A percentile compares a stretch with the other conserved stretches of the same genome.
These are phyloP conservation scores for Pocillopora meandrina DNA, from an alignment of 92 coral and sea anemone genomes.

Conservation along the genomic window DNA sequence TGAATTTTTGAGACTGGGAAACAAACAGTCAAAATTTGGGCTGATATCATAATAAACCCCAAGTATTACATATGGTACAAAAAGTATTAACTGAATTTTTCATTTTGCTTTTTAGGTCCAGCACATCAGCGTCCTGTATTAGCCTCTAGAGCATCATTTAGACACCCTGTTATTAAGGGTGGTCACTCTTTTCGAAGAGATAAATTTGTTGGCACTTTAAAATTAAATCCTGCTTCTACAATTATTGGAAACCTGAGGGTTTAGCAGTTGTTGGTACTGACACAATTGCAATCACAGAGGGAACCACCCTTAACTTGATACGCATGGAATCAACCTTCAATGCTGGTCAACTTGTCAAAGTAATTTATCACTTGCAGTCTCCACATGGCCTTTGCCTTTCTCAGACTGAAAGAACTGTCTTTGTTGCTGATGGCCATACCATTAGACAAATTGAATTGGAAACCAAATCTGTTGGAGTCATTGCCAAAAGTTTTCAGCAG, in stretches of 20 bases:
- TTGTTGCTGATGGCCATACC: conserved; percentile 62
- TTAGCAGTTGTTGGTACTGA: conserved; percentile 44
- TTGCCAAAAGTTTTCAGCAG: conserved; percentile 34
- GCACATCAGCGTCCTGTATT: conserved; percentile 37
- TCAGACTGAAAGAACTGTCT: conserved; percentile 19
- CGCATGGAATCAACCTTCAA: conserved; percentile 33
- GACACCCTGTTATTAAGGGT: conserved; percentile 61
- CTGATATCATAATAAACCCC: background rate
- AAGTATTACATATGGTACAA: background rate
- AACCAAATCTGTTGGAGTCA: conserved; percentile 18
- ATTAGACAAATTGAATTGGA: conserved; percentile 35
- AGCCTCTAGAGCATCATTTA: conserved; percentile 62
- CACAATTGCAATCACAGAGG: conserved; percentile 55
- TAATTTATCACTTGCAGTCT: conserved; percentile 33
- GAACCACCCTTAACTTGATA: conserved; percentile 29
- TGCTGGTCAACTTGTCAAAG: conserved; percentile 55
- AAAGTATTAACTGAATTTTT: background rate
- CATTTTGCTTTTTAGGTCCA: conserved; percentile 39
- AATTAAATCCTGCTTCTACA: conserved; percentile 33
- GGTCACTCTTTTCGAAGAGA: conserved; percentile 53
- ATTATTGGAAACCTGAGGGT: conserved; percentile 75
- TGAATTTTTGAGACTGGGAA: background rate
- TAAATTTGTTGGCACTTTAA: conserved; percentile 64
- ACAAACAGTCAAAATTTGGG: background rate
- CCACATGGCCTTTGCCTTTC: conserved; percentile 56